phyloP scores from a whole-genome alignment of 2,888 invertebrate genomes.

The Cerastoderma edule region DNA sequence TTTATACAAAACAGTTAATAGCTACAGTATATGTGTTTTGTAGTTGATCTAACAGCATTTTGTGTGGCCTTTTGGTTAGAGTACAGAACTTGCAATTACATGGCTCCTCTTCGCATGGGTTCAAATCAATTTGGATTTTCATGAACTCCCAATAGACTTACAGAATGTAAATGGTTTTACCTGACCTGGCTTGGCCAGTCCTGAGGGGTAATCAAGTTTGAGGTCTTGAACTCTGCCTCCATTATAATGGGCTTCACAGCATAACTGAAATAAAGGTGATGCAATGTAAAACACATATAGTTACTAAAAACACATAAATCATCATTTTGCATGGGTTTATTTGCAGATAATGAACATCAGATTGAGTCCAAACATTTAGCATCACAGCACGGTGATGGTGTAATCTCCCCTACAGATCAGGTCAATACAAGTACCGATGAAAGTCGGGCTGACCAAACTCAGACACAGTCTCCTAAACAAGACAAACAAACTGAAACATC shows the following conservation, averaged over 20 bases:
- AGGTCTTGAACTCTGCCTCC: neutral
- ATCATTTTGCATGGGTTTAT: neutral
- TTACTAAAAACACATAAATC: neutral
- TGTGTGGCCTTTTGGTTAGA: too few relatives aligned
- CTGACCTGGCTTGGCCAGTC: neutral
- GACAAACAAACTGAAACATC: neutral
- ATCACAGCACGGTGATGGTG: neutral
- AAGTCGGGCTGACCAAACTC: neutral
- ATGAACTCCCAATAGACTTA: too few relatives aligned
- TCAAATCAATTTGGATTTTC: too few relatives aligned
- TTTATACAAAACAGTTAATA: too few relatives aligned
- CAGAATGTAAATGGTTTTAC: too few relatives aligned
- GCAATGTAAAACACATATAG: neutral
- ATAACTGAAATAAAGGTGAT: neutral
- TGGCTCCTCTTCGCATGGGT: too few relatives aligned
- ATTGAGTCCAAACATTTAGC: neutral
- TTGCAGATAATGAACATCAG: neutral
- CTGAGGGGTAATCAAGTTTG: constrained; percentile 2
- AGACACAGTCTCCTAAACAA: neutral
- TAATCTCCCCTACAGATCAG: neutral
- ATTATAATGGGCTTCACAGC: neutral
- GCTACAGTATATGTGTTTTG: too few relatives aligned
- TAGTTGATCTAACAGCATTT: too few relatives aligned
- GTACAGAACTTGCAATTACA: too few relatives aligned
- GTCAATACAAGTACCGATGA: neutral